Base-by-base conservation (phyloP, 2,888 invertebrate species). In the Protophormia terraenovae region DNA sequence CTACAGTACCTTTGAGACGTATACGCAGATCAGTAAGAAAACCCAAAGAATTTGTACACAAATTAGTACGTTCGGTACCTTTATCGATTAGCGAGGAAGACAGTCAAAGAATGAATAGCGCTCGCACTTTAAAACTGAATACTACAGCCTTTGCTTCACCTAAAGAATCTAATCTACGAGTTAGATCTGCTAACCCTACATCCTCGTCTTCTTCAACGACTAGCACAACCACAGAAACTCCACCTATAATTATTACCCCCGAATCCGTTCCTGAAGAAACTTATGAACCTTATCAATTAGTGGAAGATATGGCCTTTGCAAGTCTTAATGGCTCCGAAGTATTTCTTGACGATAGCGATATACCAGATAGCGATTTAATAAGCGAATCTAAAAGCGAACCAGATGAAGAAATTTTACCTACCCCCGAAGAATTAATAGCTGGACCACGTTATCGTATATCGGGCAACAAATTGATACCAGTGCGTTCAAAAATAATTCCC, bases 241-340 rank as follows among this genome's bases (percentile, higher is more conserved):
- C n/a, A 10, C 73, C 81, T 8, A 55, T 69, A 16, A 35, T 58
- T 19, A 4, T 55, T 12, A 73, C 66, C 19, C 80, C 84, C 0
- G 67, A 76, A 19, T 35, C 27, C 0, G 19, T 53, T 5, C 14
- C 66, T 10, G 38, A 47, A 10, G 41, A 50, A 0, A 10, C n/a
- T 14, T 55, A 35, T 14, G 73, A 87, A 38, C 73, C 90, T 0
- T 92, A 91, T 77, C 89, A 89, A 41, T 86, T 89, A 76, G 84
- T 91, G 1, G 93, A 93, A 83, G 88, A 92, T 87, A 85, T 91
- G 0, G 92, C 92, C 2, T 91, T 93, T 80, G 89, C 90, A 4
- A 90, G 90, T 8, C 86, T 93, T 8, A 93, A 93, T 87, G 92
- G 90, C 79, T 91, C 92, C 0, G 89, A 89, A 16, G 7, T 89